Conservation (phyloP, 1,140 invertebrate genomes). For the Leptestheria dahalacensis region DNA sequence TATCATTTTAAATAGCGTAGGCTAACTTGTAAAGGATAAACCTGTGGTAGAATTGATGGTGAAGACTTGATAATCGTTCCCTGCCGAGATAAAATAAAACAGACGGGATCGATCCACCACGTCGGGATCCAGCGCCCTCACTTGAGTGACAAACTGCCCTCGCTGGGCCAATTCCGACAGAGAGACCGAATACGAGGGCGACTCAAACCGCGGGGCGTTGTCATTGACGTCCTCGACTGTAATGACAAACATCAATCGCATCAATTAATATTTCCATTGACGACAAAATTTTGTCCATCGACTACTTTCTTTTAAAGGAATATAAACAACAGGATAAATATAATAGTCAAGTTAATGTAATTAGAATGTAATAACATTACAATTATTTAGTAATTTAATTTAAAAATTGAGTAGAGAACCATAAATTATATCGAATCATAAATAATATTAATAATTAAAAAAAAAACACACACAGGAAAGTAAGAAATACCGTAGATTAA, state of each 20-base stretch:
- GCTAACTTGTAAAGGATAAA: slow-evolving; percentile 38
- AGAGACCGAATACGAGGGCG: slow-evolving; percentile 56
- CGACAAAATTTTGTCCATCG: slow-evolving; percentile 73
- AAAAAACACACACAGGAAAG: background rate
- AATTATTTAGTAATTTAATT: no score
- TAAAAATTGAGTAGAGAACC: no score
- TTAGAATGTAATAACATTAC: no score
- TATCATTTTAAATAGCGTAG: no score
- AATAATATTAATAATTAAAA: background rate
- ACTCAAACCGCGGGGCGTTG: slow-evolving; percentile 69
- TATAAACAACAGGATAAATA: no score
- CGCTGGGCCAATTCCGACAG: slow-evolving; percentile 65
- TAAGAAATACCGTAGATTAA: slow-evolving; percentile 70
- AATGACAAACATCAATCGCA: slow-evolving; percentile 47
- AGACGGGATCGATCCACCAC: slow-evolving; percentile 53
- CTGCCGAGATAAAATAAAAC: slow-evolving; percentile 65
- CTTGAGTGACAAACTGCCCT: slow-evolving; percentile 73
- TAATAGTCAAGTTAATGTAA: no score
- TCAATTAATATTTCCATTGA: no score
- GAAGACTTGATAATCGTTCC: slow-evolving; percentile 65
- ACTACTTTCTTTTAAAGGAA: no score
- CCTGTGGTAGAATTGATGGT: slow-evolving; percentile 51
- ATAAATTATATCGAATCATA: background rate
- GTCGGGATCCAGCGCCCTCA: slow-evolving; percentile 76
- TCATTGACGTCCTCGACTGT: slow-evolving; percentile 72